These are phyloP conservation scores for Mirza zaza DNA, from an alignment of 2,113 vertebrate genomes.

Conservation along the genomic window DNA sequence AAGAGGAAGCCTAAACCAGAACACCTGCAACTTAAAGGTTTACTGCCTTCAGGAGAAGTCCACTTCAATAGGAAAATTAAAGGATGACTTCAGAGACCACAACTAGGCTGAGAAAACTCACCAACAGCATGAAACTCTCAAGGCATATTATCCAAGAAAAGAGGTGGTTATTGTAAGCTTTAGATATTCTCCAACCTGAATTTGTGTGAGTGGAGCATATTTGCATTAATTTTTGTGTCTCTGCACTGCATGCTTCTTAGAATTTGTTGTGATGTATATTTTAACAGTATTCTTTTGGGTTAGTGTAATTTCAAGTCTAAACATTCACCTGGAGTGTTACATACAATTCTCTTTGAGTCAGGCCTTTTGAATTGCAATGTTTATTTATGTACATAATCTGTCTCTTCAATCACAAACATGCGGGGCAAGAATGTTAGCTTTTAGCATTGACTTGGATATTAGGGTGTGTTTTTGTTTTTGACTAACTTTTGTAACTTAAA, in stretches of 20 bases:
- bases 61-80: not conserved
- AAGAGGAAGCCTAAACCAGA: not conserved
- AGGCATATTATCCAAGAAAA: not conserved
- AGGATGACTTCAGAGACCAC: not conserved
- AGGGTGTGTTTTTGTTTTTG: slow-evolving; percentile 56
- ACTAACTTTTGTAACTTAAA: slow-evolving; percentile 36
- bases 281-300: slow-evolving; percentile 40
- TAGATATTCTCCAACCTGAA: not conserved
- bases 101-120: slow-evolving; percentile 7
- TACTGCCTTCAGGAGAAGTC: not conserved
- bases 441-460: slow-evolving; percentile 30
- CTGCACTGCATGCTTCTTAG: not conserved
- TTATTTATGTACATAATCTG: slow-evolving; percentile 5
- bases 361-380: not conserved
- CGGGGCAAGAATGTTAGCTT: not conserved
- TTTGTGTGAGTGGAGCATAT: not conserved
- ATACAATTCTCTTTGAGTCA: not conserved
- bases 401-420: slow-evolving; percentile 43
- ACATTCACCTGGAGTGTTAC: not conserved
- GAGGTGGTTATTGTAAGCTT: not conserved
- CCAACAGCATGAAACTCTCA: not conserved
- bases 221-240: not conserved
- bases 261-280: not conserved
- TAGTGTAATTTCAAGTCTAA: slow-evolving; percentile 32
- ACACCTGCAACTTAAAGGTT: not conserved